These are phyloP conservation scores for Salmo trutta DNA, from an alignment of 2,797 vertebrate genomes.

Conservation along the genomic window DNA sequence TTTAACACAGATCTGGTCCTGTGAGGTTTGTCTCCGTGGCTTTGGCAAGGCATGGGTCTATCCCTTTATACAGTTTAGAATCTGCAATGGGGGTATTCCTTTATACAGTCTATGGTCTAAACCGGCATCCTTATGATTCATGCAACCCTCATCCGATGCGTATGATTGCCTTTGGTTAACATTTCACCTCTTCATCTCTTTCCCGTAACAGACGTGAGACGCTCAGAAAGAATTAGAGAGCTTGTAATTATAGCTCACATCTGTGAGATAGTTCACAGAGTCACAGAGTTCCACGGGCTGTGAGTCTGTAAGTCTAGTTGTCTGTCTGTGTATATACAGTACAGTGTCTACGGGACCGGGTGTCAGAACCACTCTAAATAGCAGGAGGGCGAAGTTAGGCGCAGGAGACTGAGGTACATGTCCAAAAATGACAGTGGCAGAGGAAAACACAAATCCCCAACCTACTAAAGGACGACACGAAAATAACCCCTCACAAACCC, in stretches of 20 bases:
- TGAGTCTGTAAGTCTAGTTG: not conserved
- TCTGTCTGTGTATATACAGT: not conserved
- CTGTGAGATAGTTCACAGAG: not conserved
- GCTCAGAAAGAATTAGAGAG: not conserved
- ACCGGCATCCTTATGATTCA: not conserved
- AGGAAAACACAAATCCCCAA: too few relatives aligned
- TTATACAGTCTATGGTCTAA: conserved; percentile 5
- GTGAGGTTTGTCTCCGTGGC: not conserved
- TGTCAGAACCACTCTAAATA: too few relatives aligned
- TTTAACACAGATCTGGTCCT: not conserved
- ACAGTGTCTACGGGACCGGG: not conserved
- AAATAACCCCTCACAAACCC: too few relatives aligned
- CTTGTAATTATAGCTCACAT: not conserved
- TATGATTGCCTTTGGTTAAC: not conserved
- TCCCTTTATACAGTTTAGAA: not conserved
- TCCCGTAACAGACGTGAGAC: not conserved
- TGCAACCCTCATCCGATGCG: not conserved
- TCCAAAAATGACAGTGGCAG: too few relatives aligned
- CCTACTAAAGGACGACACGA: too few relatives aligned
- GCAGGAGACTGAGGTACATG: too few relatives aligned
- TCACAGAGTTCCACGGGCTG: too few relatives aligned
- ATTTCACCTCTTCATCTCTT: not conserved
- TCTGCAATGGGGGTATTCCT: not conserved
- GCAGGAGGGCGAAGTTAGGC: too few relatives aligned
- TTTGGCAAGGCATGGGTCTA: not conserved